Evolutionary conservation across 1,140 invertebrate genomes (phyloP), one percentile per base, ranked within the genome.

Genomic region (Dendroctonus valens): DNA sequence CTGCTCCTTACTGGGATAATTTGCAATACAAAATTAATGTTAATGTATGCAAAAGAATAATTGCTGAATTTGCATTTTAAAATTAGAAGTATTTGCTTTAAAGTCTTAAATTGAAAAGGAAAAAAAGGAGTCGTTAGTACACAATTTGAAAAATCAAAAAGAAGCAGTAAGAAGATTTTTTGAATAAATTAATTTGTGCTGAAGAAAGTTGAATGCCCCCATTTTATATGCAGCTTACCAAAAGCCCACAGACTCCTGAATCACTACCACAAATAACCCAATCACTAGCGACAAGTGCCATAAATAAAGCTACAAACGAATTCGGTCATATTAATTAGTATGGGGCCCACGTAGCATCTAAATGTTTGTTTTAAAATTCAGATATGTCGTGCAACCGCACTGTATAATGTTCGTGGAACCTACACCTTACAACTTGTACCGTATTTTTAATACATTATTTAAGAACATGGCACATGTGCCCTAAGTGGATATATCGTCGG

Each of bases 281-380:
- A 54, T 54, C 37, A 54, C 52, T 40, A 40, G 38, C 26, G 5
- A 40, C 59, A 60, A 57, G 9, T 39, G 12, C n/a, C 37, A 60
- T 51, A 60, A 60, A 60, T 41, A 40, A 60, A 7, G 14, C 41
- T 4, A 5, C 11, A 7, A 41, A 63, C 60, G 49, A 54, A 63
- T 63, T 63, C 44, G 51, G 51, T 63, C 44, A 63, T 63, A 54
- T 54, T 63, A 63, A 63, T 63, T 63, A 63, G 60, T 54, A 63
- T 44, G 41, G 50, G 14, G 51, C 60, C 60, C 60, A 63, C 59
- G 44, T 61, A 61, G n/a, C 40, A 15, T 42, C 60, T 44, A 54
- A 54, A 63, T 54, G 60, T 63, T 63, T 59, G 57, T 59, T 63
- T 41, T 54, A 54, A 63, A 63, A 54, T 63, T 63, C 51, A 53